Conservation (phyloP, 2,797 vertebrate genomes). For the Morelia viridis region DNA sequence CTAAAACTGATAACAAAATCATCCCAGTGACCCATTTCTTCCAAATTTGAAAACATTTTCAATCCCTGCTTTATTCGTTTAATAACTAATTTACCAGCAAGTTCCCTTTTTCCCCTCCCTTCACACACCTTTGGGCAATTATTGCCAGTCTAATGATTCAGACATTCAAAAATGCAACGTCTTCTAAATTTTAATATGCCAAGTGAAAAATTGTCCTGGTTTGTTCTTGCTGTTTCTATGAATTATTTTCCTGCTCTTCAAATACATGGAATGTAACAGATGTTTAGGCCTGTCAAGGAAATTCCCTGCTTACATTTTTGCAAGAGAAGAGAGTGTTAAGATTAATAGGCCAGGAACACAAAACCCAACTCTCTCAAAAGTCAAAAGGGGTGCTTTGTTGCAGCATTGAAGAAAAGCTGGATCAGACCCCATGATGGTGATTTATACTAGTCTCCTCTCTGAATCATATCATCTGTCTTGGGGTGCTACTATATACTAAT, state of each 20-base stretch:
- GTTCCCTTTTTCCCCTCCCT: background rate
- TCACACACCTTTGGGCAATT: background rate
- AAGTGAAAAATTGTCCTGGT: slow-evolving; percentile 35
- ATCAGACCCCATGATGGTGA: slow-evolving; percentile 1
- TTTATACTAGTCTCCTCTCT: background rate
- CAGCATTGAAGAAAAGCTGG: slow-evolving; percentile 3
- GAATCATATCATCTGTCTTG: background rate
- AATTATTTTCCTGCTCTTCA: slow-evolving; percentile 22
- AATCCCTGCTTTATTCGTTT: slow-evolving; percentile 12
- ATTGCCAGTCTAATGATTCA: background rate
- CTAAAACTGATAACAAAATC: background rate
- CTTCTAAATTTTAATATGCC: slow-evolving; percentile 36
- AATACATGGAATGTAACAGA: slow-evolving; percentile 16
- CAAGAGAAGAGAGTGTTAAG: background rate
- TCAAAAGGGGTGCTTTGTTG: background rate
- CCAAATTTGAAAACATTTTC: background rate
- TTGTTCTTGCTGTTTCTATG: slow-evolving; percentile 33
- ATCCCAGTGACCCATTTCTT: slow-evolving; percentile 1
- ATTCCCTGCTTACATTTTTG: slow-evolving; percentile 6
- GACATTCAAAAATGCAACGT: slow-evolving; percentile 4
- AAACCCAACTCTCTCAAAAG: background rate
- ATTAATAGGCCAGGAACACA: slow-evolving; percentile 25
- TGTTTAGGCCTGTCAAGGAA: background rate
- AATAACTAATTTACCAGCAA: slow-evolving; percentile 27
- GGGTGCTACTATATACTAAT: rapidly evolving